Base-by-base conservation (phyloP, 2,888 invertebrate genomes). In the Bimastos eiseni region DNA sequence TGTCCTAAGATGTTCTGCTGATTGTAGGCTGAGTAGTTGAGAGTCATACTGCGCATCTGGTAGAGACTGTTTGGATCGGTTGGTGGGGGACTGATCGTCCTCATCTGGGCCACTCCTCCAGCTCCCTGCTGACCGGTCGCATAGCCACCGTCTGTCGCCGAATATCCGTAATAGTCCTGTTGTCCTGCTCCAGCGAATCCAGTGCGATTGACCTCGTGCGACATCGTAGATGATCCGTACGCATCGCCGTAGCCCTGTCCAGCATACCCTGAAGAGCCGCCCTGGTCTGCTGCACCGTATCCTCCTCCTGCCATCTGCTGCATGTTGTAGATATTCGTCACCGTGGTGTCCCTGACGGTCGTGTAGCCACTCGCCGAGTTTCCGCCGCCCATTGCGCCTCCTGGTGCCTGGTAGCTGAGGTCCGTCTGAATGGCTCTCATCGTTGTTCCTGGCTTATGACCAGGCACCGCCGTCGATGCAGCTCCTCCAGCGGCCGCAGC, bases 201-300 rank as follows among this genome's bases (percentile, higher is more conserved):
- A 37, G 30, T 86, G 30, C 70, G 33, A 70, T 15, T 36, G 34
- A 36, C 86, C 4, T 86, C 86, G 17, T 86, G 36, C 37, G 86
- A 36, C 86, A 86, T 33, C 19, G 86, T 37, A 36, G 86, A 86
- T 17, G 86, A 8, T 6, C 36, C 36, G 86, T 86, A 86, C 21
- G 86, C 86, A 86, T 86, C 86, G 34, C 86, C 55, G 30, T 92
- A 92, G 8, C 92, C 92, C 33, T 92, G 93, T 36, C 89, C 90
- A n/a, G 89, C 90, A 41, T 86, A 90, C 19, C 49, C 88, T 24
- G 44, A 34, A 34, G 89, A 90, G 30, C 91, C 92, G 24, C 89
- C 89, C 30, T n/a, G 24, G 24, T n/a, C 70, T 70, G 41, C 41
- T 41, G 41, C n/a, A n/a, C n/a, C n/a, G n/a, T n/a, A n/a, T n/a